A percentile compares a stretch with the other conserved stretches of the same genome.
phyloP scores from a whole-genome alignment of 2,113 vertebrate species.

The Galemys pyrenaicus region DNA sequence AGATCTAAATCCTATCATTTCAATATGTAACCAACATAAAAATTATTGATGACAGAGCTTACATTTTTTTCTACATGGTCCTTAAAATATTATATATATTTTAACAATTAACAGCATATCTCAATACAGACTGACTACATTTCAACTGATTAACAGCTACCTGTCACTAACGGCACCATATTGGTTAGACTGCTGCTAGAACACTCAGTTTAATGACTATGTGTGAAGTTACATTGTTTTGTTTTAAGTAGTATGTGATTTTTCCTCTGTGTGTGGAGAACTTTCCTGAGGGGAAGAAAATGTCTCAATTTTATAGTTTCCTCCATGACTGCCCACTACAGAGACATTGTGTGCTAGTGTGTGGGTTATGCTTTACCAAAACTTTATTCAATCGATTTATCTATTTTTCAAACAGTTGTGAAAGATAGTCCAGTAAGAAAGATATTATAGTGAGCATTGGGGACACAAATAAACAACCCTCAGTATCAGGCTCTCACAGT shows the following conservation, averaged over 20 bases:
- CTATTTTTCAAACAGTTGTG: neutral
- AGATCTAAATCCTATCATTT: slow-evolving; percentile 34
- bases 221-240: neutral
- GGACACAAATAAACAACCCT: neutral
- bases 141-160: neutral
- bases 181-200: neutral
- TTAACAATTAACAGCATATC: neutral
- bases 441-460: neutral
- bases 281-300: slow-evolving; percentile 19
- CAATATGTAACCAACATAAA: neutral
- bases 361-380: neutral
- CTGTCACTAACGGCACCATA: neutral
- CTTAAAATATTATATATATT: neutral
- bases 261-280: neutral
- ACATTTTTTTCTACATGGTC: neutral
- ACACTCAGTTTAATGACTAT: neutral
- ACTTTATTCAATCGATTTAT: neutral
- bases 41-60: neutral
- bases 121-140: neutral
- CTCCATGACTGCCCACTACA: neutral
- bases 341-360: neutral
- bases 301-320: neutral
- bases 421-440: neutral
- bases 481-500: neutral
- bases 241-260: neutral